A percentile compares a stretch with the other conserved stretches of the same genome.
phyloP scores from a whole-genome alignment of 2,888 invertebrate genomes.

The Petrolisthes manimaculis region DNA sequence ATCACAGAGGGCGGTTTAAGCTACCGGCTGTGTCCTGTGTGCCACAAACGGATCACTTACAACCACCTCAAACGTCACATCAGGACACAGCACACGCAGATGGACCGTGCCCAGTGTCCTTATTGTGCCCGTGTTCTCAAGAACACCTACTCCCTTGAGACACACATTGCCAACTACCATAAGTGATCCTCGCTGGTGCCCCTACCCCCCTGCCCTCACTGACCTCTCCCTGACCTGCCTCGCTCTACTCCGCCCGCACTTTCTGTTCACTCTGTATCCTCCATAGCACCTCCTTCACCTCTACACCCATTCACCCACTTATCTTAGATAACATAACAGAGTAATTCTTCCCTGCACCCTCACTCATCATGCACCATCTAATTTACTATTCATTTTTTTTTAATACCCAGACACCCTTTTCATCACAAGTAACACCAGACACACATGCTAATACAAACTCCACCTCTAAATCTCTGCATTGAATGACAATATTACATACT shows the following conservation, averaged over 20 bases:
- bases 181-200: conserved; percentile 47
- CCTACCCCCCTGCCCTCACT: conserved; percentile 16
- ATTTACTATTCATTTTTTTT: too few species aligned
- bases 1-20: conserved; percentile 59
- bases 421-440: too few species aligned
- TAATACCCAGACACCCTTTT: too few species aligned
- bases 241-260: not conserved
- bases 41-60: conserved; percentile 64
- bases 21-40: conserved; percentile 64
- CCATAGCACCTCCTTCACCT: not conserved
- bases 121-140: conserved; percentile 61
- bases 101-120: conserved; percentile 64
- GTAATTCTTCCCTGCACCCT: too few species aligned
- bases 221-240: not conserved
- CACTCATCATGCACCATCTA: too few species aligned
- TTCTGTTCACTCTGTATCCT: not conserved
- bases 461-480: too few species aligned
- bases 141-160: conserved; percentile 63
- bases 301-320: conserved; percentile 1
- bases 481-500: too few species aligned
- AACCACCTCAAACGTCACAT: conserved; percentile 65
- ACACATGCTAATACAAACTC: too few species aligned
- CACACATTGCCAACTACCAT: conserved; percentile 65
- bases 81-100: conserved; percentile 63
- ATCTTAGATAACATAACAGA: not conserved